Percentiles rank a stretch among this genome's conserved stretches.
phyloP scores from a whole-genome alignment of 2,113 vertebrate species.

The Nannobrachium achirus region DNA sequence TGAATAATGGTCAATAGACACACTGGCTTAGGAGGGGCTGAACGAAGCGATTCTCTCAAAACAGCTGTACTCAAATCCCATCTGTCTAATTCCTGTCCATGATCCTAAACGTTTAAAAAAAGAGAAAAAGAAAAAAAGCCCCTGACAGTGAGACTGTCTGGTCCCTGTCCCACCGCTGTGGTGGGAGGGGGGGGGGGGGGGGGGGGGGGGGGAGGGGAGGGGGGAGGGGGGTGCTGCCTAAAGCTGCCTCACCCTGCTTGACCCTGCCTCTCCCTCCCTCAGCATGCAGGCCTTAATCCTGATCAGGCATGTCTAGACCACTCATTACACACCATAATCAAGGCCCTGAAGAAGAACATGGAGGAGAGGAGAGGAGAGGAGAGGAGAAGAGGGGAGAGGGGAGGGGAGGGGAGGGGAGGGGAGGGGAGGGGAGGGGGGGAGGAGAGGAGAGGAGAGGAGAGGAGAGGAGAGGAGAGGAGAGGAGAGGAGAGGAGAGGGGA shows the following conservation, averaged over 20 bases:
- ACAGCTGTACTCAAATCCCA: too few relatives aligned
- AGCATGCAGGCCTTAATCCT: slow-evolving; percentile 71
- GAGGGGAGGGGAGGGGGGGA: slow-evolving; percentile 1
- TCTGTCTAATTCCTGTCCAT: slow-evolving; percentile 8
- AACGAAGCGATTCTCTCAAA: too few relatives aligned
- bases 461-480: too few relatives aligned
- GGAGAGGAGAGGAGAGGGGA: slow-evolving; percentile 38
- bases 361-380: slow-evolving; percentile 38
- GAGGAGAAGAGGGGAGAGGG: slow-evolving; percentile 46
- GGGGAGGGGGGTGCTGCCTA: slow-evolving; percentile 21
- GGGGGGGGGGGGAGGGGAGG: background rate
- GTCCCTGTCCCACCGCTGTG: slow-evolving; percentile 37
- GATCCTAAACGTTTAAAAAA: slow-evolving; percentile 48
- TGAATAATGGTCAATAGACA: too few relatives aligned
- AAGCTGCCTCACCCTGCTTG: slow-evolving; percentile 62
- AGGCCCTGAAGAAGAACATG: slow-evolving; percentile 36
- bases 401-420: slow-evolving; percentile 36
- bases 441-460: slow-evolving; percentile 38
- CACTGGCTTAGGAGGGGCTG: too few relatives aligned
- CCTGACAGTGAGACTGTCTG: slow-evolving; percentile 23
- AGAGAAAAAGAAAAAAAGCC: slow-evolving; percentile 16
- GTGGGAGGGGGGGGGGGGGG: background rate
- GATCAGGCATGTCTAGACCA: slow-evolving; percentile 81
- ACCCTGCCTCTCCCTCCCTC: slow-evolving; percentile 59
- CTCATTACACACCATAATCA: slow-evolving; percentile 75